A percentile compares a stretch with the other conserved stretches of the same genome.
Conservation (phyloP, 2,888 invertebrate genomes). For the Parnassius apollo region DNA sequence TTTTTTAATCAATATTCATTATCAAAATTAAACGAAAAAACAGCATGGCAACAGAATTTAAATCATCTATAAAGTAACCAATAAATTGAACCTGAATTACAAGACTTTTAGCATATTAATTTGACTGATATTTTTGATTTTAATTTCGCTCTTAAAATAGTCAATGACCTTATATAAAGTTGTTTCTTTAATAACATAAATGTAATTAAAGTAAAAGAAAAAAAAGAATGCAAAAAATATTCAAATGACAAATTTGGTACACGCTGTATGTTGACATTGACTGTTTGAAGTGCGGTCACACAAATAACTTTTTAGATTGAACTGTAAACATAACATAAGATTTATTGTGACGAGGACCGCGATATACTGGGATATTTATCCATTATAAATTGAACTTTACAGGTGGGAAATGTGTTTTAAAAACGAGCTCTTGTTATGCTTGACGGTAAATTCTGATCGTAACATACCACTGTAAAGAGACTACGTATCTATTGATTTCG, state of each 20-base stretch:
- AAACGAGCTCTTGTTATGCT: slow-evolving; percentile 12
- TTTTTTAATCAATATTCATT: too few species aligned
- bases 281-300: slow-evolving; percentile 37
- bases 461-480: slow-evolving; percentile 15
- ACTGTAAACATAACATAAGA: slow-evolving; percentile 14
- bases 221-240: slow-evolving; percentile 42
- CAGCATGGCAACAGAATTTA: too few species aligned
- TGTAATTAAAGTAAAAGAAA: slow-evolving; percentile 42
- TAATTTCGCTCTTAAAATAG: slow-evolving; percentile 9
- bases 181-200: slow-evolving; percentile 36
- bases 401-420: neutral
- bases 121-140: too few species aligned
- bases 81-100: too few species aligned
- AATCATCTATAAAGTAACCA: too few species aligned
- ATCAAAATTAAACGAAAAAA: too few species aligned
- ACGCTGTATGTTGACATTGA: slow-evolving; percentile 48
- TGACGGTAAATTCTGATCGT: neutral
- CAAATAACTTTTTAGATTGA: slow-evolving; percentile 25
- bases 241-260: slow-evolving; percentile 47
- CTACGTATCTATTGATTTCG: slow-evolving; percentile 12
- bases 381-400: slow-evolving; percentile 11
- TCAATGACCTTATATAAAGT: slow-evolving; percentile 43
- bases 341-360: slow-evolving; percentile 19
- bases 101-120: too few species aligned
- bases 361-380: slow-evolving; percentile 5